Evolutionary conservation across 1,140 invertebrate genomes (phyloP).

Genomic region (Cepaea nemoralis): DNA sequence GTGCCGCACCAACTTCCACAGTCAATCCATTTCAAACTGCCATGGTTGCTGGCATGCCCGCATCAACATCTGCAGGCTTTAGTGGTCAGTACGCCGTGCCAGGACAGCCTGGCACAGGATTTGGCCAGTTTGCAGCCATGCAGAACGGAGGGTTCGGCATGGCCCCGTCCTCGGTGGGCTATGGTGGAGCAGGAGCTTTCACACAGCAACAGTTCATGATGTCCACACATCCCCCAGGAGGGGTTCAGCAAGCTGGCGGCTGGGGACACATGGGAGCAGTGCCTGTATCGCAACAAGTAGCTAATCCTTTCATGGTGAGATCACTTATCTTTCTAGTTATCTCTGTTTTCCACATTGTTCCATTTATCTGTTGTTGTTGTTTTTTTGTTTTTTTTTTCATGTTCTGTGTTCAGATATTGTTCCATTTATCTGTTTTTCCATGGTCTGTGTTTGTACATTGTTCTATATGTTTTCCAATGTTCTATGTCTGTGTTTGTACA

Average conservation of each 20-base stretch:
- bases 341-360: too few relatives aligned
- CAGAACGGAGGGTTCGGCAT: conserved; percentile 49
- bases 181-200: conserved; percentile 33
- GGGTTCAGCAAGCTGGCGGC: conserved; percentile 41
- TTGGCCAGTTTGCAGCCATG: conserved; percentile 34
- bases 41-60: conserved; percentile 23
- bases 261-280: conserved; percentile 42
- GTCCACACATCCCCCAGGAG: conserved; percentile 34
- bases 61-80: conserved; percentile 38
- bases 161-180: conserved; percentile 29
- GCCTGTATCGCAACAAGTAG: conserved; percentile 37
- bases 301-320: conserved; percentile 60
- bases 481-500: too few relatives aligned
- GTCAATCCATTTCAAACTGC: conserved; percentile 51
- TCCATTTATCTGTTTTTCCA: too few relatives aligned
- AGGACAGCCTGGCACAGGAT: conserved; percentile 37
- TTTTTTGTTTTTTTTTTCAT: too few relatives aligned
- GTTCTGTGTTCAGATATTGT: too few relatives aligned
- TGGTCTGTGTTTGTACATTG: too few relatives aligned
- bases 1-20: conserved; percentile 29
- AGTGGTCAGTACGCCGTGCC: conserved; percentile 24
- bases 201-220: conserved; percentile 47
- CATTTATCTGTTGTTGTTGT: too few relatives aligned
- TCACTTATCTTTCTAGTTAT: neutral
- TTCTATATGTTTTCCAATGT: too few relatives aligned